phyloP scores from a whole-genome alignment of 2,888 invertebrate species.

The Amiota mariae region DNA sequence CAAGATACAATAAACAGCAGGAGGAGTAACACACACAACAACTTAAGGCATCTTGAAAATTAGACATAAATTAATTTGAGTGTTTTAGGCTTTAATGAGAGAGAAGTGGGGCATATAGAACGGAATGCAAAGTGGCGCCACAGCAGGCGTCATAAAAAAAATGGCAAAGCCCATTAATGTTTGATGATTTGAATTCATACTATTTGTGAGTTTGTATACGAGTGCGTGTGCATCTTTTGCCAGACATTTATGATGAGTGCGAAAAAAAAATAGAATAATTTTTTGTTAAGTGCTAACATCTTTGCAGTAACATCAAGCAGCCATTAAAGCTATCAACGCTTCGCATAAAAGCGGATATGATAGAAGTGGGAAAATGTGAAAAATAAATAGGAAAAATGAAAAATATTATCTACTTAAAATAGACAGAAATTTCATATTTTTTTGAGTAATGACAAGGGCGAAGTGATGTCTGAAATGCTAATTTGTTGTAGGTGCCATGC shows the following conservation, averaged over 20 bases:
- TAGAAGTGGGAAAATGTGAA: slow-evolving; percentile 42
- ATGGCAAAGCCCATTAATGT: not conserved
- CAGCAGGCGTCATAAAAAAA: slow-evolving; percentile 22
- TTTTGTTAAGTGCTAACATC: slow-evolving; percentile 4
- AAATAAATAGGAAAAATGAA: not conserved
- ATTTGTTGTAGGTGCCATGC: too few relatives aligned
- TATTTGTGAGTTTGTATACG: too few relatives aligned
- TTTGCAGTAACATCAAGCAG: not conserved
- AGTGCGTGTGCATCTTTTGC: too few relatives aligned
- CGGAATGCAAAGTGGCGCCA: not conserved
- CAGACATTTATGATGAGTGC: too few relatives aligned
- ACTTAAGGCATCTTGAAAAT: slow-evolving; percentile 48
- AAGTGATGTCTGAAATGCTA: slow-evolving; percentile 14
- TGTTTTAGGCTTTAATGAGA: too few relatives aligned
- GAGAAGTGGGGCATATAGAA: not conserved
- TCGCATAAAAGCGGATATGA: slow-evolving; percentile 33
- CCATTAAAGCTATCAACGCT: slow-evolving; percentile 60
- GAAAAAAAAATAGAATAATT: slow-evolving; percentile 7
- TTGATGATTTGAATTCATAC: too few relatives aligned
- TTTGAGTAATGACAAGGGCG: not conserved
- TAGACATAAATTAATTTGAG: slow-evolving; percentile 51
- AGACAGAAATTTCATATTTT: not conserved
- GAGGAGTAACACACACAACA: slow-evolving; percentile 36
- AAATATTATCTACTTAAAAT: not conserved
- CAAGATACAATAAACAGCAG: slow-evolving; percentile 28